Conservation (phyloP, 2,888 invertebrate genomes). For the Ophioninae sp. region DNA sequence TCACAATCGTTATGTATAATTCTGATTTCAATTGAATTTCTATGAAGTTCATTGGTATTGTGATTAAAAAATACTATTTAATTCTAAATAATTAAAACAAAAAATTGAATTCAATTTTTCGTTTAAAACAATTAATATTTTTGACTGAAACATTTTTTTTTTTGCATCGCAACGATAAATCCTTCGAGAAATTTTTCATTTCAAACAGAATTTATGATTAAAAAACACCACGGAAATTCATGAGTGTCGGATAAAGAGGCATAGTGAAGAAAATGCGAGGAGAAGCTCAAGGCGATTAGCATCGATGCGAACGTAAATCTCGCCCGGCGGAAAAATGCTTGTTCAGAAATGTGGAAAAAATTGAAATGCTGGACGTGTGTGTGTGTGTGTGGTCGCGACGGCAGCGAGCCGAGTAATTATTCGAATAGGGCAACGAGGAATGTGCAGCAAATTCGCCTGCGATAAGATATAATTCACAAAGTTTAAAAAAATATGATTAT, state of each 20-base stretch:
- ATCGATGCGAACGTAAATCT: constrained; percentile 34
- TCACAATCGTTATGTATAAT: too few relatives aligned
- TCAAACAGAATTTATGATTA: too few relatives aligned
- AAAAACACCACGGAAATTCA: too few relatives aligned
- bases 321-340: constrained; percentile 45
- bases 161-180: too few relatives aligned
- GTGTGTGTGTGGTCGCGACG: constrained; percentile 26
- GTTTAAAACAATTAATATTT: too few relatives aligned
- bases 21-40: too few relatives aligned
- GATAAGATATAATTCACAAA: constrained; percentile 68
- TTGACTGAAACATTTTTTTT: too few relatives aligned
- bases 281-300: constrained; percentile 15
- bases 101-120: too few relatives aligned
- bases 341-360: constrained; percentile 57
- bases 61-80: too few relatives aligned
- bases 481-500: constrained; percentile 43
- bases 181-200: too few relatives aligned
- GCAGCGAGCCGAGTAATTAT: constrained; percentile 65
- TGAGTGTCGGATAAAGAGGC: background rate
- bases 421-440: constrained; percentile 65
- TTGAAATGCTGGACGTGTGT: constrained; percentile 8
- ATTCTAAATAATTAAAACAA: too few relatives aligned
- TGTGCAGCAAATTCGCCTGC: constrained; percentile 58
- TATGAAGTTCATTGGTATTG: too few relatives aligned
- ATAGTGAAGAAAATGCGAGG: background rate